Conservation (phyloP, 2,888 invertebrate genomes). For the Tetrapedia diversipes region DNA sequence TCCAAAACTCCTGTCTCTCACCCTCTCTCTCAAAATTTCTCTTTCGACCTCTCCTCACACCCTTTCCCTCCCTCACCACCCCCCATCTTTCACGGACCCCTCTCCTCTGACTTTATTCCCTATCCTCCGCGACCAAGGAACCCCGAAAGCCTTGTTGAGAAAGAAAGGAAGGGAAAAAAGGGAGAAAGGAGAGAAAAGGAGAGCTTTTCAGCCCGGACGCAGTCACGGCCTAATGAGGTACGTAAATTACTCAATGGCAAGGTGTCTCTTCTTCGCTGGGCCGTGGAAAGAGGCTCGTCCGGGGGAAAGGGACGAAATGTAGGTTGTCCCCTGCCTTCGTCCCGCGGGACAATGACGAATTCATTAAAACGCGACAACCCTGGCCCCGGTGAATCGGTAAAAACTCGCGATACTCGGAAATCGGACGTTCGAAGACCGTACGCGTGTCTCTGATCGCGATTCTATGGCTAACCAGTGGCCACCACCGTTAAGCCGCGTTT, state of each 20-base stretch:
- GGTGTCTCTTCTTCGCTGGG: slow-evolving; percentile 55
- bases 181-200: slow-evolving; percentile 33
- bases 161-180: background rate
- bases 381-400: background rate
- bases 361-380: slow-evolving; percentile 32
- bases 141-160: slow-evolving; percentile 54
- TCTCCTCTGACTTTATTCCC: slow-evolving; percentile 26
- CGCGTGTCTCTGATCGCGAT: background rate
- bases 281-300: slow-evolving; percentile 48
- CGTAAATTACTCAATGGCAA: slow-evolving; percentile 69
- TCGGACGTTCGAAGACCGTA: slow-evolving; percentile 7
- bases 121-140: slow-evolving; percentile 30
- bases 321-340: slow-evolving; percentile 61
- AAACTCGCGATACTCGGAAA: background rate
- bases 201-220: slow-evolving; percentile 66
- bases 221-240: slow-evolving; percentile 65
- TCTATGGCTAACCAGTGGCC: no score
- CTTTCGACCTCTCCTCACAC: slow-evolving; percentile 3
- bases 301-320: slow-evolving; percentile 58
- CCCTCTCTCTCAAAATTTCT: background rate
- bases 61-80: no score
- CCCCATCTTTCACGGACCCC: no score
- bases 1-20: slow-evolving; percentile 7
- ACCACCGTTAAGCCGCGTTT: no score
- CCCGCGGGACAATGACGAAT: slow-evolving; percentile 37